Conservation (phyloP, 2,797 vertebrate genomes). For the Oceanodroma leucorhoa region DNA sequence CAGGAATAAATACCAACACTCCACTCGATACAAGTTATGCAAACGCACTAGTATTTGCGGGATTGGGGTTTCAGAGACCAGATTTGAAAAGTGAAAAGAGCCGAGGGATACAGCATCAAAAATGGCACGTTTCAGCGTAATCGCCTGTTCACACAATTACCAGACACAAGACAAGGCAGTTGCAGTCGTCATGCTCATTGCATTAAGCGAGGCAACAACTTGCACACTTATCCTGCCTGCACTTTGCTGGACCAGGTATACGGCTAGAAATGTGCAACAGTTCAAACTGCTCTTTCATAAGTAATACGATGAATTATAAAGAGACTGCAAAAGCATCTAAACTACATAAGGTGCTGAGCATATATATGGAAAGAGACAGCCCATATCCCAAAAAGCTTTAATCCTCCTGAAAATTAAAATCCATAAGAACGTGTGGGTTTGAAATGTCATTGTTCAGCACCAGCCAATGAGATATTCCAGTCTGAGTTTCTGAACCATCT, state of each 20-base stretch:
- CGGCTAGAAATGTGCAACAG: background rate
- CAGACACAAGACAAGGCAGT: background rate
- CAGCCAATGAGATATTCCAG: conserved; percentile 59
- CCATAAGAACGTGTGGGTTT: conserved; percentile 59
- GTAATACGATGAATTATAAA: background rate
- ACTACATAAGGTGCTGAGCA: conserved; percentile 34
- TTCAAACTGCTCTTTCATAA: background rate
- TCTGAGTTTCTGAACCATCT: conserved; percentile 59
- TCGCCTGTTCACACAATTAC: background rate
- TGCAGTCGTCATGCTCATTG: fast-evolving
- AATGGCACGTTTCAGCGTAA: background rate
- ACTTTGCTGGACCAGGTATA: background rate
- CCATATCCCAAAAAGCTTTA: conserved; percentile 61
- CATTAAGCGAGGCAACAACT: background rate
- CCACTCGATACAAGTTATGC: background rate
- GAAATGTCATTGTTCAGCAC: conserved; percentile 68
- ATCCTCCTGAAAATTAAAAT: conserved; percentile 65
- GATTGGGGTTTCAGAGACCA: background rate
- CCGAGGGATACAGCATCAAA: background rate
- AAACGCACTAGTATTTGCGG: background rate
- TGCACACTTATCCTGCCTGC: background rate
- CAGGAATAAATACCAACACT: background rate
- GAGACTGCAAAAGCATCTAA: background rate
- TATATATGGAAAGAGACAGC: conserved; percentile 62
- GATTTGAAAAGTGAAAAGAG: background rate